These are phyloP conservation scores for Andrena bucephala DNA, from an alignment of 2,888 invertebrate species.

Conservation along the genomic window DNA sequence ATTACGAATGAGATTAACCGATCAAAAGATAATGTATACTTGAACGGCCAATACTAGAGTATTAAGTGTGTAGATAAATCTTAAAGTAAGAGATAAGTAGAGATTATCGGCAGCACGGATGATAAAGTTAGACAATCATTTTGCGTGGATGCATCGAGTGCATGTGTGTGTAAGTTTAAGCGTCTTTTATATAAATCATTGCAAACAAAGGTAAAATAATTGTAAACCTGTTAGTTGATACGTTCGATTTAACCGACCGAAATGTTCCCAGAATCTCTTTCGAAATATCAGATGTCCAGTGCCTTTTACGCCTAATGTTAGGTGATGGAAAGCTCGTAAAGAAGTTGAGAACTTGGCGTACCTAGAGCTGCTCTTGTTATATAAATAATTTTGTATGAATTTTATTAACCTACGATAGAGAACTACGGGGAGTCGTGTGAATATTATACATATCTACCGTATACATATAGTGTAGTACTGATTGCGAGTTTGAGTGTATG, in stretches of 20 bases:
- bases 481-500: conserved; percentile 57
- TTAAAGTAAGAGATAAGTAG: conserved; percentile 50
- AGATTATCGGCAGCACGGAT: conserved; percentile 29
- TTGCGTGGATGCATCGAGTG: conserved; percentile 21
- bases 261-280: conserved; percentile 20
- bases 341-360: conserved; percentile 75
- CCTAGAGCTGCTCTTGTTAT: conserved; percentile 80
- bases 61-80: conserved; percentile 81
- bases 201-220: conserved; percentile 51
- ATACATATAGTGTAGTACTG: conserved; percentile 66
- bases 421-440: conserved; percentile 76
- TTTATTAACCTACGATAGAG: conserved; percentile 74
- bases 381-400: conserved; percentile 82
- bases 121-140: conserved; percentile 39
- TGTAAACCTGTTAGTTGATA: conserved; percentile 23
- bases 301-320: conserved; percentile 45
- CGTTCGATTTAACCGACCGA: conserved; percentile 32
- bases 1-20: conserved; percentile 46
- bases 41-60: conserved; percentile 80
- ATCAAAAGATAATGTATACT: conserved; percentile 30
- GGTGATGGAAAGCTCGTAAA: conserved; percentile 65
- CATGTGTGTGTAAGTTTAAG: conserved; percentile 29
- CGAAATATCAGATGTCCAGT: conserved; percentile 45
- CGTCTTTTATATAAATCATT: conserved; percentile 40
- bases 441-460: conserved; percentile 82